Evolutionary conservation across 2,113 vertebrate species (phyloP), one percentile per base, ranked within the genome.

Genomic region (Daphoenositta chrysoptera): DNA sequence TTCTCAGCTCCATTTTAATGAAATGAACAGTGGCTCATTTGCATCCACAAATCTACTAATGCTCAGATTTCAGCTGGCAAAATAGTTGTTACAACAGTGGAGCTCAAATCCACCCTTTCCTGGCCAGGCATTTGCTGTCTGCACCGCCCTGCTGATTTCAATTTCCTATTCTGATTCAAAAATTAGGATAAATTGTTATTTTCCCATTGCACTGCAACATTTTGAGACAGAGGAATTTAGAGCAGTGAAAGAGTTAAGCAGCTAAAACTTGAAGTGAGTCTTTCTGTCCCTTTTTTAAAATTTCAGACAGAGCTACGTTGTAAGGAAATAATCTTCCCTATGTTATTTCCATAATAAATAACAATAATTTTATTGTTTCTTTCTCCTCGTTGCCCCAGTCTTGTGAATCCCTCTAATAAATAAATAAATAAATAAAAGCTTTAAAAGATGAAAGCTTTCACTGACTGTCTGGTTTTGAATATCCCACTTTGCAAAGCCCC

Each of bases 1-100:
- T 97, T 97, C 89, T 89, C 66, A 85, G 75, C 64, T 94, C 39
- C 37, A 83, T 64, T 93, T 97, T 97, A 96, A 95, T 96, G 87
- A 95, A 97, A 96, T 70, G 89, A 95, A 70, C 76, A 72, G 70
- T 85, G 92, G 64, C 45, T 95, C 83, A 91, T 93, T 96, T 96
- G 83, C 87, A 93, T 89, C 73, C 70, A 70, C 50, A 78, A 81
- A 93, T 77, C 57, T 91, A 79, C 81, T 76, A 87, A 95, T 86
- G 88, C 78, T 89, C 82, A 47, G 35, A 92, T 84, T 96, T 96
- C 87, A 82, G 56, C 30, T 90, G 54, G 87, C 28, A 89, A 97
- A 96, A 85, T 35, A 71, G 56, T 70, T 58, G 57, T 72, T 75
- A 78, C 7, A 53, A 60, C 50, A 93, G 11, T 3, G 2, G 71